phyloP scores from a whole-genome alignment of 2,888 invertebrate species.

The Exocentrus adspersus region DNA sequence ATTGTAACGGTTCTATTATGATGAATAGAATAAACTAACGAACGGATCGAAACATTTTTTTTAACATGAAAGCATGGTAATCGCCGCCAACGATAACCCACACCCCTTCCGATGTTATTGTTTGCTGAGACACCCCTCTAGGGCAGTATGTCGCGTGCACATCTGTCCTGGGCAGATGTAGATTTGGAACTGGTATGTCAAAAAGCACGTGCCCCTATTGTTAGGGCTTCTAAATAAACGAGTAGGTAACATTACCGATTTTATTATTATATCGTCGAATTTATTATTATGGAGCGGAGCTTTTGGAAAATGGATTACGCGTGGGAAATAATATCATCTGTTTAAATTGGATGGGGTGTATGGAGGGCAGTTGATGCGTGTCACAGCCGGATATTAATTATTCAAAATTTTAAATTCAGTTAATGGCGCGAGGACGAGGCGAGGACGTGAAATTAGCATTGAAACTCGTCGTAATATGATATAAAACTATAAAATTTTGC shows the following conservation, averaged over 20 bases:
- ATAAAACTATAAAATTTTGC: no score
- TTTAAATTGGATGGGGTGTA: not conserved
- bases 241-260: constrained; percentile 17
- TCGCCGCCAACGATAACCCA: not conserved
- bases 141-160: constrained; percentile 32
- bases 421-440: no score
- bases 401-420: not conserved
- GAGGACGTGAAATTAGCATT: no score
- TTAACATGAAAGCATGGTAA: not conserved
- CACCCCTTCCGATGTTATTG: constrained; percentile 9
- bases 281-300: constrained; percentile 1
- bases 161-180: constrained; percentile 41
- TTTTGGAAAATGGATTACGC: not conserved
- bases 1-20: no score
- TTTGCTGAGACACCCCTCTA: constrained; percentile 18
- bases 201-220: constrained; percentile 16
- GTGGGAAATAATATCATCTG: constrained; percentile 4
- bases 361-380: not conserved
- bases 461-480: no score
- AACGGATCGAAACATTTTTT: not conserved
- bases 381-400: not conserved
- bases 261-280: not conserved
- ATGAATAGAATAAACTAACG: not conserved
- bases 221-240: constrained; percentile 13
- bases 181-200: not conserved